Conservation (phyloP, 2,797 vertebrate genomes). For the Micromesistius poutassou region DNA sequence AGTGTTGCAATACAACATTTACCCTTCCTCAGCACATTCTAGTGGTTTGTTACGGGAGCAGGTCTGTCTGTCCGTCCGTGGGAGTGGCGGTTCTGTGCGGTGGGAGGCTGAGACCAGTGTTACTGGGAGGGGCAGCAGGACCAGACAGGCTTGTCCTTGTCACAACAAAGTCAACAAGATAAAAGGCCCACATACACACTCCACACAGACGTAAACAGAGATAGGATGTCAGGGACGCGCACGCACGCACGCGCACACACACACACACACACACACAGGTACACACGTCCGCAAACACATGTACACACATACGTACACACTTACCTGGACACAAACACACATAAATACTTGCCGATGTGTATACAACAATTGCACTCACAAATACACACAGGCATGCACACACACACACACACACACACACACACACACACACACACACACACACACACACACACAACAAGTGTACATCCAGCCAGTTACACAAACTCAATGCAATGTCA, state of each 20-base stretch:
- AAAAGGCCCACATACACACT: background rate
- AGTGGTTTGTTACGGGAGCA: background rate
- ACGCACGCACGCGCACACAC: background rate
- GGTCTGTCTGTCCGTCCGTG: background rate
- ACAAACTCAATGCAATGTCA: slow-evolving; percentile 45
- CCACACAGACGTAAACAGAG: slow-evolving; percentile 6
- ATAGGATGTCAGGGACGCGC: background rate
- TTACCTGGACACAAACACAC: background rate
- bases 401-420: background rate
- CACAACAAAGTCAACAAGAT: slow-evolving; percentile 36
- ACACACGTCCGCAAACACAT: no score
- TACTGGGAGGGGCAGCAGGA: slow-evolving; percentile 13
- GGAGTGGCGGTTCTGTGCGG: background rate
- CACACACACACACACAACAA: background rate
- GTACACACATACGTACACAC: background rate
- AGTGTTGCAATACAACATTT: background rate
- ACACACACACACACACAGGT: background rate
- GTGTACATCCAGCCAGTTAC: slow-evolving; percentile 16
- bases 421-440: slow-evolving; percentile 1
- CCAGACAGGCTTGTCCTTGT: slow-evolving; percentile 21
- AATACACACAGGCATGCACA: background rate
- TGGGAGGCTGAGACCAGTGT: background rate
- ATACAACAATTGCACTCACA: background rate
- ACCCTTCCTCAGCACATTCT: background rate
- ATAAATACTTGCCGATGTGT: background rate